These are phyloP conservation scores for Excalfactoria chinensis DNA, from an alignment of 2,113 vertebrate species.

Conservation along the genomic window DNA sequence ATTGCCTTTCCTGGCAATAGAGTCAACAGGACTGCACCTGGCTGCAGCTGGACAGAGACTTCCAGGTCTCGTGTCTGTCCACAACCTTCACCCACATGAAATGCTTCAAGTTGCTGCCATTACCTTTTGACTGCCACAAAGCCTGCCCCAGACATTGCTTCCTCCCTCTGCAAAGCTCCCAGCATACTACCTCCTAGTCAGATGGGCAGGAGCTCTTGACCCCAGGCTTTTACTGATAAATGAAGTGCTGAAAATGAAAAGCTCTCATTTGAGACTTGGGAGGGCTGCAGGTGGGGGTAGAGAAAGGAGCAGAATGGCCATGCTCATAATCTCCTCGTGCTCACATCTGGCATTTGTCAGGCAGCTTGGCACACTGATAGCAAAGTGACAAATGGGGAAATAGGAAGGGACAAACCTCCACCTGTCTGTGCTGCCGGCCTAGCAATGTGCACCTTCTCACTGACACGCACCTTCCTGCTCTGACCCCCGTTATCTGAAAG, in stretches of 20 bases:
- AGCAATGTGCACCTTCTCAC: constrained; percentile 47
- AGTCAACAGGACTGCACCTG: accelerated
- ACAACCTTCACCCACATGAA: accelerated
- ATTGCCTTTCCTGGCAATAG: not conserved
- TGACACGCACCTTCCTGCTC: not conserved
- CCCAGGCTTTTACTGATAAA: constrained; percentile 77
- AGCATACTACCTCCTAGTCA: constrained; percentile 15
- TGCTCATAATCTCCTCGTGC: constrained; percentile 78
- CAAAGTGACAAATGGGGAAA: constrained; percentile 69
- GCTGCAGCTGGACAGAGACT: not conserved
- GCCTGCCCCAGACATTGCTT: not conserved
- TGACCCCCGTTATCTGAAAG: constrained; percentile 45
- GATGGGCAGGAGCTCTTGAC: constrained; percentile 79
- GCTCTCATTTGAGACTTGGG: constrained; percentile 9
- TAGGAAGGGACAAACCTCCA: constrained; percentile 73
- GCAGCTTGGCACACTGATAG: constrained; percentile 70
- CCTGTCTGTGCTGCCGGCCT: constrained; percentile 49
- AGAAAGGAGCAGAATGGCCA: constrained; percentile 71
- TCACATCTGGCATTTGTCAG: constrained; percentile 86
- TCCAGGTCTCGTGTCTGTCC: not conserved
- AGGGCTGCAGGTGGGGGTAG: constrained; percentile 41
- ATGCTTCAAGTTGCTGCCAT: not conserved
- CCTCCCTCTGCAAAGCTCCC: constrained; percentile 16
- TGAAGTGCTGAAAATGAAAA: constrained; percentile 60
- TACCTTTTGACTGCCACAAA: not conserved